A percentile compares a stretch with the other conserved stretches of the same genome.
These are phyloP conservation scores for Pomatostomus ruficeps DNA, from an alignment of 2,113 vertebrate genomes.

Conservation along the genomic window DNA sequence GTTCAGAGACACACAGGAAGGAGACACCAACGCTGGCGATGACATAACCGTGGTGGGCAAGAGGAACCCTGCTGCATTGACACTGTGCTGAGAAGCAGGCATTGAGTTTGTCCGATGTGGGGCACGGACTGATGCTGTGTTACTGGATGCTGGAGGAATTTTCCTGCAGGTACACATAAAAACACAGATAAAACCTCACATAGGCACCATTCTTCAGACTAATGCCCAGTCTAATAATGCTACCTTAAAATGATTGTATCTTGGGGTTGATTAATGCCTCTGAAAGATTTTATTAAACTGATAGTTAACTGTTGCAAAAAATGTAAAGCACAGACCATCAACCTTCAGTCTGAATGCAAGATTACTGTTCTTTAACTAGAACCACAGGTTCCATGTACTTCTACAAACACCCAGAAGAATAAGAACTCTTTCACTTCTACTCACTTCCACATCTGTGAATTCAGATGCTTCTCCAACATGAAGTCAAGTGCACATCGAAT, in stretches of 20 bases:
- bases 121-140: constrained; percentile 72
- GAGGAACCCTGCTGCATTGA: constrained; percentile 79
- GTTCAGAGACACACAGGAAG: constrained; percentile 82
- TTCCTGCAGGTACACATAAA: constrained; percentile 74
- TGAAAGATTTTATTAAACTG: background rate
- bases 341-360: background rate
- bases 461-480: constrained; percentile 98
- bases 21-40: constrained; percentile 67
- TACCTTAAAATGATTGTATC: background rate
- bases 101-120: constrained; percentile 84
- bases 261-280: background rate
- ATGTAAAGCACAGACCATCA: accelerated
- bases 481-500: constrained; percentile 88
- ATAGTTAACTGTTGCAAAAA: background rate
- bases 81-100: constrained; percentile 73
- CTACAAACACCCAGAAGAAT: background rate
- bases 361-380: background rate
- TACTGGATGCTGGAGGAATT: constrained; percentile 90
- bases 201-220: background rate
- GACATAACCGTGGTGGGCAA: constrained; percentile 78
- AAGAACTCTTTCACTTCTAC: constrained; percentile 44
- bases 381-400: background rate
- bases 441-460: constrained; percentile 97
- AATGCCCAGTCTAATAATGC: background rate
- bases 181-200: background rate